Evolutionary conservation across 2,888 invertebrate species (phyloP), one percentile per base, ranked within the genome.

Genomic region (Autographa pulchrina): DNA sequence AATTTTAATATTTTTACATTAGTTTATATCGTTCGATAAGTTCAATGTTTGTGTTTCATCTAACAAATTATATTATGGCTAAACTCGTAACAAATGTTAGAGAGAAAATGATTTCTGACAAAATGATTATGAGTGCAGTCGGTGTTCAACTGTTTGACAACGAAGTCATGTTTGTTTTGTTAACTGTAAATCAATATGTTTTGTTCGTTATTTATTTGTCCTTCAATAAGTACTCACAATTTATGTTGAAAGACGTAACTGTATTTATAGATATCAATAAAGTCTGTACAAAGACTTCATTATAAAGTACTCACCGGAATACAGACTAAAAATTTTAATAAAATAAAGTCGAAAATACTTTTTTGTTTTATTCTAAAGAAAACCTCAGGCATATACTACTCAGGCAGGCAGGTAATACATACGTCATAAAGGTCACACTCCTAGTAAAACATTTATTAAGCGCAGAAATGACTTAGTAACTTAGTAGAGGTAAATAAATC

Each of bases 281-380:
- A 86, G 92, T 92, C 91, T 91, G 88, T 91, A 88, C 82, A 86
- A 87, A 88, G 88, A 91, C 89, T 89, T 86, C 86, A 87, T 86
- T 85, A 88, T 91, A 88, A 89, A 86, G 85, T 85, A 91, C 86
- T 86, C 92, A 92, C 89, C 87, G 86, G 89, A 89, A 90, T 87
- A 90, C 92, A 90, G 89, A 93, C 89, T 91, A 90, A 91, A 89
- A 85, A 87, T 91, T 93, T 93, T 91, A 94, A 93, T 94, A 92
- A 93, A 93, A 92, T 88, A 89, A 90, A 88, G 86, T 86, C 82
- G 74, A 81, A 89, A 90, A 72, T 72, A 56, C 35, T 60, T 65
- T 84, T 83, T 89, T 78, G 81, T 84, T 86, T 80, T 72, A 69
- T 80, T 43, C 3, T 25, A 25, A 1, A 25, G 25, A 25, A 25